Conservation (phyloP, 2,113 vertebrate species). For the Muscicapa adusta region DNA sequence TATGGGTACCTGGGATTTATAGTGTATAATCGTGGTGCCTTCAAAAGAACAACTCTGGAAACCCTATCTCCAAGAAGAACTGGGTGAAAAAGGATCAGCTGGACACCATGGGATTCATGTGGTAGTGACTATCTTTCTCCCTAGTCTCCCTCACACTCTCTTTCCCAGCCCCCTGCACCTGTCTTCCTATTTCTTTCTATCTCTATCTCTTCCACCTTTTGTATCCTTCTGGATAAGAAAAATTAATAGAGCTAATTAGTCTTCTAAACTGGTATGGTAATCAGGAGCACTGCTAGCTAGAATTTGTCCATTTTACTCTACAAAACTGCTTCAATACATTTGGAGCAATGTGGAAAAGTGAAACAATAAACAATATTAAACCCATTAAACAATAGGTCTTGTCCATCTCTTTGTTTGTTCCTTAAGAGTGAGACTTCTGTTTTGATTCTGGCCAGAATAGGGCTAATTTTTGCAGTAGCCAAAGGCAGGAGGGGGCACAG, state of each 20-base stretch:
- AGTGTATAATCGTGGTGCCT: background rate
- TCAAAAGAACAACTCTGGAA: background rate
- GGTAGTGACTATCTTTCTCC: background rate
- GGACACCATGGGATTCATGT: fast-evolving
- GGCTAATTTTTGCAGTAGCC: background rate
- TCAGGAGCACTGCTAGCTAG: background rate
- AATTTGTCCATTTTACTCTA: background rate
- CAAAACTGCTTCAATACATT: background rate
- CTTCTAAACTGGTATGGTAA: background rate
- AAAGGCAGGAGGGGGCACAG: background rate
- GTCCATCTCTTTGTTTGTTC: background rate
- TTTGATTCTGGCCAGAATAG: background rate
- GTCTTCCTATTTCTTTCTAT: background rate
- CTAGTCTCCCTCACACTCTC: background rate
- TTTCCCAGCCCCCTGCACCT: background rate
- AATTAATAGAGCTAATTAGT: background rate
- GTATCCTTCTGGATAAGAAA: background rate
- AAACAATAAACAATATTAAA: background rate
- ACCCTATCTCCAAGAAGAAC: fast-evolving
- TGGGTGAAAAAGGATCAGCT: background rate
- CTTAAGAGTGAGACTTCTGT: background rate
- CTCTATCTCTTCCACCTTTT: background rate
- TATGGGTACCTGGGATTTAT: background rate
- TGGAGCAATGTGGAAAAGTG: background rate
- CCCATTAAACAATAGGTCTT: background rate